Base-by-base conservation (phyloP, 92 coral and sea anemone species). In the Zoanthus gigantus region DNA sequence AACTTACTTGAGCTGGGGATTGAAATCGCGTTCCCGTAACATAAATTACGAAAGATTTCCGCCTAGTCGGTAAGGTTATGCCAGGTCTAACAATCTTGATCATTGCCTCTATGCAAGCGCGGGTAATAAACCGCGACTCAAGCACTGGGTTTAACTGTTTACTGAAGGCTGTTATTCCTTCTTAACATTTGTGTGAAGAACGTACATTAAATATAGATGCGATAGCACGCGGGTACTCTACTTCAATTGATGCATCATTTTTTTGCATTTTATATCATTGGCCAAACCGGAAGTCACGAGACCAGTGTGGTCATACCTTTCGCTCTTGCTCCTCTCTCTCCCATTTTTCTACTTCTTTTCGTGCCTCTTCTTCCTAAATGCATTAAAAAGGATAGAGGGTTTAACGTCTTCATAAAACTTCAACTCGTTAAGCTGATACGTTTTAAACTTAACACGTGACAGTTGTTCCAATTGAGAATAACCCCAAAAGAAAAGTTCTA, bases 271-370 rank as follows among this genome's bases (percentile, higher is more conserved):
- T 81, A 81, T 65, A 69, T 63, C 16, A 63, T 16, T 16, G 17
- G 42, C 79, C 5, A 18, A 74, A 66, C 61, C 34, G 76, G 87
- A 83, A 71, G 52, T 69, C 50, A 82, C 23, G 87, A 4, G 66
- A 56, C 61, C 42, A 71, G 12, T 30, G 29, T 9, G 30, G 16
- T 32, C 92, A 14, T 79, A 93, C 98, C 93, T 95, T 92, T 73
- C 94, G 87, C n/a, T 95, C 98, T 16, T 69, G 87, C 17, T 95
- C 98, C 32, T 95, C 98, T 46, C 88, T 56, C 61, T 93, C 98
- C 89, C 95, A 93, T 75, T 91, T 78, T 7, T 95, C 98, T 3
- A 93, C 89, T 86, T 95, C 98, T 37, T 85, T 93, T 8, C 92
- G 91, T 10, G 98, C 57, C 18, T 95, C 98, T 69, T 95, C 98